Percentiles rank a stretch among this genome's conserved stretches.
Conservation (phyloP, 2,113 vertebrate genomes). For the Geococcyx californianus region DNA sequence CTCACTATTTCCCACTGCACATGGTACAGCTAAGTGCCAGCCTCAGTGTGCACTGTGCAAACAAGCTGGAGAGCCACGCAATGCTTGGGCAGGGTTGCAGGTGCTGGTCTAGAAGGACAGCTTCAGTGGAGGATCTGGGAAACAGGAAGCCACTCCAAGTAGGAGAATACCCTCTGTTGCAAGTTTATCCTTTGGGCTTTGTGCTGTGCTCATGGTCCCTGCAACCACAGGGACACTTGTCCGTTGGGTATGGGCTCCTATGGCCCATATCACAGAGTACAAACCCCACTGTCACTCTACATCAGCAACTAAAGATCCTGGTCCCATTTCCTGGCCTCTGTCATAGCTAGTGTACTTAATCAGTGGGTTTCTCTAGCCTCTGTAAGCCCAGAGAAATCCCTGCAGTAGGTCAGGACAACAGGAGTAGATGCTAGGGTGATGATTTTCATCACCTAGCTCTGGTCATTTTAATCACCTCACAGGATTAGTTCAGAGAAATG, state of each 20-base stretch:
- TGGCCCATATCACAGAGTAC: background rate
- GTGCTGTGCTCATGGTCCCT: background rate
- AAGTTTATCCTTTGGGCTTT: background rate
- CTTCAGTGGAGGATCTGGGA: background rate
- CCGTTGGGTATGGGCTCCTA: accelerated
- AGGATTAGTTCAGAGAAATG: background rate
- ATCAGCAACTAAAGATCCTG: background rate
- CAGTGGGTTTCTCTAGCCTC: background rate
- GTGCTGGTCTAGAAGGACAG: too few relatives aligned
- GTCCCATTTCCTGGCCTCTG: background rate
- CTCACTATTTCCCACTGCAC: accelerated
- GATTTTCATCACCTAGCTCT: background rate
- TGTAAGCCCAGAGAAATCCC: background rate
- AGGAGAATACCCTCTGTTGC: background rate
- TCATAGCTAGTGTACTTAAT: background rate
- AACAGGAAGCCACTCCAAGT: background rate
- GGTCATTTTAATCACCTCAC: background rate
- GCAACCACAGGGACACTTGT: background rate
- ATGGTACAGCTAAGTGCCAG: accelerated
- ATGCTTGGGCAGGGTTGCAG: accelerated
- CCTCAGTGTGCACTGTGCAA: background rate
- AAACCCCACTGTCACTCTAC: background rate
- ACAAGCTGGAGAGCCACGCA: background rate
- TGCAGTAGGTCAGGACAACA: accelerated
- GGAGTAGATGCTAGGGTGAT: background rate